Conservation (phyloP, 2,113 vertebrate species). For the Cariama cristata region DNA sequence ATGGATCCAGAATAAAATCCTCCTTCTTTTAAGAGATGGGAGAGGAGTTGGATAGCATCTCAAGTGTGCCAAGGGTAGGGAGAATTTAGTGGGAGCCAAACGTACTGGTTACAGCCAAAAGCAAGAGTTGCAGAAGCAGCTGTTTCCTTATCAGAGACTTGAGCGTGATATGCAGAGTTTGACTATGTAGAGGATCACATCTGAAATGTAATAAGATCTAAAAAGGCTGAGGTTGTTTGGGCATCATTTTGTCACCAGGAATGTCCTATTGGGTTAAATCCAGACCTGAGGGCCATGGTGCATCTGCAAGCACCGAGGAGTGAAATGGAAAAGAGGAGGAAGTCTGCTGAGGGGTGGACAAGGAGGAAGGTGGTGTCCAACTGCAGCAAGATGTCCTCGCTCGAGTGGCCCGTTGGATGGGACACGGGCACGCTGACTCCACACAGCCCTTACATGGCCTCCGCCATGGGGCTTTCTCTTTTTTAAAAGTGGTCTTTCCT, state of each 20-base stretch:
- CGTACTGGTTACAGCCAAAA: background rate
- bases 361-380: background rate
- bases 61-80: background rate
- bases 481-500: background rate
- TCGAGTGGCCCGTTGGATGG: rapidly evolving
- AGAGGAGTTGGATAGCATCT: background rate
- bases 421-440: background rate
- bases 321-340: background rate
- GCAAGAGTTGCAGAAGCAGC: background rate
- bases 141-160: background rate
- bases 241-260: background rate
- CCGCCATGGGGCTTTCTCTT: background rate
- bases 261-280: background rate
- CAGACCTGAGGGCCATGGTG: background rate
- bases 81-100: background rate
- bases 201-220: background rate
- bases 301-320: background rate
- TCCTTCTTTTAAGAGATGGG: background rate
- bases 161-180: background rate
- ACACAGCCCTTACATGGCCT: background rate
- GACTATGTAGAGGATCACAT: background rate
- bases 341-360: background rate
- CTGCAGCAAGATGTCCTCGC: rapidly evolving
- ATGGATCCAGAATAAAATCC: background rate
- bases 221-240: background rate